phyloP scores from a whole-genome alignment of 2,888 invertebrate genomes.

The Harpalus rubripes region DNA sequence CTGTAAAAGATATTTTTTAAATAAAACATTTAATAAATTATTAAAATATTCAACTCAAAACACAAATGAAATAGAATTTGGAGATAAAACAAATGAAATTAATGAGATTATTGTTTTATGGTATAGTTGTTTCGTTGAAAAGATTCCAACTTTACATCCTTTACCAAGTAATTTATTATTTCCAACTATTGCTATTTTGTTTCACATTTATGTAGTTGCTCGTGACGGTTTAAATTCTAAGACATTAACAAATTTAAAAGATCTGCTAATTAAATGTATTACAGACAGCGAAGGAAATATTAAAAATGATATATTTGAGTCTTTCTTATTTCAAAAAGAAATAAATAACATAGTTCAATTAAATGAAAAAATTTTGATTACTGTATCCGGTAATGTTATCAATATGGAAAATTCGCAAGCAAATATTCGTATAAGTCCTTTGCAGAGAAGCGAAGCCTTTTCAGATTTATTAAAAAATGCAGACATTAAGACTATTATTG shows the following conservation, averaged over 20 bases:
- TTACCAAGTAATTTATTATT: constrained; percentile 76
- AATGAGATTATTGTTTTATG: constrained; percentile 72
- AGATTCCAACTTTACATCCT: constrained; percentile 69
- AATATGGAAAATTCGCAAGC: constrained; percentile 68
- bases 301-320: constrained; percentile 72
- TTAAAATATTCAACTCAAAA: constrained; percentile 58
- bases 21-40: constrained; percentile 74
- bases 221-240: constrained; percentile 72
- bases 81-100: constrained; percentile 70
- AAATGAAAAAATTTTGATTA: constrained; percentile 72
- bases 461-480: constrained; percentile 44
- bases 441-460: constrained; percentile 37
- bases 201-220: constrained; percentile 76
- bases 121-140: constrained; percentile 72
- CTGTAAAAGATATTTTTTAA: constrained; percentile 76
- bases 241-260: constrained; percentile 22
- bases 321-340: constrained; percentile 74
- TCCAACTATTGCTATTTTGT: constrained; percentile 77
- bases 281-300: constrained; percentile 69
- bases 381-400: constrained; percentile 69
- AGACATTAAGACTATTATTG: constrained; percentile 28
- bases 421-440: constrained; percentile 10
- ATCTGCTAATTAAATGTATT: constrained; percentile 72
- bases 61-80: constrained; percentile 72
- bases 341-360: constrained; percentile 70